Evolutionary conservation across 2,797 vertebrate genomes (phyloP), one percentile per base, ranked within the genome.

Genomic region (Meda fulgida): DNA sequence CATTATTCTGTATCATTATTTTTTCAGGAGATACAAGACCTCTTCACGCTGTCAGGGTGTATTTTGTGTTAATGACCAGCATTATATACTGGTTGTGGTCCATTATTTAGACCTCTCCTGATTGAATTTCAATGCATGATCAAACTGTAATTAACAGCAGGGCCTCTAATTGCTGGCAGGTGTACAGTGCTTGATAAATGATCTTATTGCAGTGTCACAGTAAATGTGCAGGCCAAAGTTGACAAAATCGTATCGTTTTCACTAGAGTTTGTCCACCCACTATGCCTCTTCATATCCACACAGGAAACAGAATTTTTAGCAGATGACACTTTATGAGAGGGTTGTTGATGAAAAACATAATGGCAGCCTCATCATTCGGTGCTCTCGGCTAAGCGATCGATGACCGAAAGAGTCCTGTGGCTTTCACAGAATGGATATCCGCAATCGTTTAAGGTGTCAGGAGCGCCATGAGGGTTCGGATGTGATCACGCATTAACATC

Each of bases 401-500:
- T 78, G 65, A 78, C 36, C 19, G 23, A 70, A 78, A 43, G 73
- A 53, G 72, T 77, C 48, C 19, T n/a, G 65, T 29, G 31, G 46
- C 78, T 79, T 69, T 36, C 11, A 51, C 31, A 19, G 23, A 81
- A 81, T 69, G 19, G 48, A 46, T 70, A 55, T 78, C 53, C 13
- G 23, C 75, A 71, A 36, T 70, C 71, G 43, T 70, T 31, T 73
- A 26, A 38, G 80, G 34, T 81, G 80, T 71, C 31, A 36, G 70
- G 8, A 76, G 43, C 21, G 21, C 29, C 71, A 1, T 23, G 21
- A 38, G 81, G 70, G 29, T 66, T 83, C 34, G 34, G 36, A 77
- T 80, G 55, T 78, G 86, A 87, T 84, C 84, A 53, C 55, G 55
- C 75, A 73, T 79, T 85, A 53, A 71, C 72, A 70, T 85, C 80